Base-by-base conservation (phyloP, 2,797 vertebrate species). In the Microctenopoma lineatum region DNA sequence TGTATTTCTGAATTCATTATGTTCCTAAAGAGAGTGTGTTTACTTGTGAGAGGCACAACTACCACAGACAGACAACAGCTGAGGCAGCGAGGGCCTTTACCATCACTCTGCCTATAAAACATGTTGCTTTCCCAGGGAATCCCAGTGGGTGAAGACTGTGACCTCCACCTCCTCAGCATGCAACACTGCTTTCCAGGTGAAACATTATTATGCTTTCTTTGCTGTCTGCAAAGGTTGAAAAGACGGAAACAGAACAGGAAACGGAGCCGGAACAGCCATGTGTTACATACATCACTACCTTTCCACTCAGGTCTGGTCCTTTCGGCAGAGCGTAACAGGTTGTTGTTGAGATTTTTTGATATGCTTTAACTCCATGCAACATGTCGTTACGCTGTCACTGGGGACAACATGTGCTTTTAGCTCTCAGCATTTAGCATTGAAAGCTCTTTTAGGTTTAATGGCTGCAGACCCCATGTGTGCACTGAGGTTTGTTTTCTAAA, bases 141-240 rank as follows among this genome's bases (percentile, higher is more conserved):
- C n/a, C 2, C 45, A 16, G 27, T 5, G 41, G 62, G 67, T 66
- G 45, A 45, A 38, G 65, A 73, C 52, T 25, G 10, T 53, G 74
- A 72, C 62, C 70, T 75, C 48, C 46, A 1, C 14, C 59, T 74
- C 75, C 80, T 73, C 75, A 75, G 62, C 70, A 70, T 72, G 56
- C 67, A 66, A 12, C 61, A 66, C 61, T 36, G 41, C 66, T 62
- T 51, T 56, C 45, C 45, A 39, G 64, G 3, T 48, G 57, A 70
- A 44, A 62, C 34, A 57, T 32, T 15, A 26, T 4, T 1, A 32
- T 6, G 46, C 18, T 18, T 44, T 21, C n/a, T 21, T 45, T 6
- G 41, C 15, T 42, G 57, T 73, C 53, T 38, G 36, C 44, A 62
- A 18, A 70, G 46, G 18, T 38, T 27, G 38, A n/a, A 59, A 42